Conservation (phyloP, 1,140 invertebrate species). For the Latrodectus geometricus region DNA sequence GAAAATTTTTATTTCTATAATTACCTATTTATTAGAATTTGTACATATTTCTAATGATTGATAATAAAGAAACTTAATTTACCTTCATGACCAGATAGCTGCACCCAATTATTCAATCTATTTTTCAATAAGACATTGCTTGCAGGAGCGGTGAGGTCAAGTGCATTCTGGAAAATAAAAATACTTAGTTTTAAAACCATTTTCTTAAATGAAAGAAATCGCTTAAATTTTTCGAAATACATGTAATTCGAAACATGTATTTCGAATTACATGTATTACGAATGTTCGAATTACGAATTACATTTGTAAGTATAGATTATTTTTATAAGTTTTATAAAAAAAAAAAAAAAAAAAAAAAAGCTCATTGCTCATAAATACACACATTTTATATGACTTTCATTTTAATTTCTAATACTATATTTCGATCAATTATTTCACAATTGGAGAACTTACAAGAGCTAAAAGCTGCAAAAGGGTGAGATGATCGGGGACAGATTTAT, state of each 20-base stretch:
- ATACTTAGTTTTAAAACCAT: background rate
- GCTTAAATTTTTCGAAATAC: no score
- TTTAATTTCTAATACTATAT: no score
- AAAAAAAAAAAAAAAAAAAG: no score
- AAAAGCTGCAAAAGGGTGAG: slow-evolving; percentile 76
- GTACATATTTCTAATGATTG: background rate
- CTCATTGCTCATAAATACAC: no score
- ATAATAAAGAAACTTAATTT: background rate
- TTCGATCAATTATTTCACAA: background rate
- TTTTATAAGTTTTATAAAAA: no score
- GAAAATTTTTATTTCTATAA: background rate
- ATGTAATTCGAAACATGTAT: no score
- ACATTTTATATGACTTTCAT: no score
- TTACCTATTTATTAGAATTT: background rate
- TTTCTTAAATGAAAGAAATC: background rate
- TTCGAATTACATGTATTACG: no score
- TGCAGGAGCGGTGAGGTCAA: slow-evolving; percentile 91
- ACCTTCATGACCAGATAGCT: slow-evolving; percentile 88
- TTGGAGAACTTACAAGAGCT: slow-evolving; percentile 74
- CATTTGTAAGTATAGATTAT: no score
- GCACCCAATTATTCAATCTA: slow-evolving; percentile 84
- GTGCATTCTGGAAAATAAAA: slow-evolving; percentile 76
- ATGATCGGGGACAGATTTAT: slow-evolving; percentile 64
- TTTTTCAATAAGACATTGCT: slow-evolving; percentile 87
- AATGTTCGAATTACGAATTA: no score